A percentile compares a stretch with the other conserved stretches of the same genome.
phyloP scores from a whole-genome alignment of 1,140 invertebrate species.

The Hyles euphorbiae region DNA sequence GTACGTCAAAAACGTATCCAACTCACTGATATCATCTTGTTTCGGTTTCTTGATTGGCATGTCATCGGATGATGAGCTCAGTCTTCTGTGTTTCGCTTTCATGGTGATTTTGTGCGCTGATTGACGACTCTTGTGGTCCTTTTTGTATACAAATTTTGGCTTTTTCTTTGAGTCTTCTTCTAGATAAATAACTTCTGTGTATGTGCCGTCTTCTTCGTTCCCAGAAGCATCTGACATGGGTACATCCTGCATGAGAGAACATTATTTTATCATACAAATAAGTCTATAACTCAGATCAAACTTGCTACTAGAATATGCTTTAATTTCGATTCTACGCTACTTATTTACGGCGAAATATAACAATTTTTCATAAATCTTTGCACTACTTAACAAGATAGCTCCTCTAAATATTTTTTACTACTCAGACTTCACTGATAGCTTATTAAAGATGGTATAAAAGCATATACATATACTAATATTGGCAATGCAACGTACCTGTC shows the following conservation, averaged over 20 bases:
- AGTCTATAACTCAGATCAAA: too few species aligned
- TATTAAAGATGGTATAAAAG: too few species aligned
- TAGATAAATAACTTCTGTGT: constrained; percentile 26
- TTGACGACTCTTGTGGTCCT: not conserved
- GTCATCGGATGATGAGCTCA: constrained; percentile 8
- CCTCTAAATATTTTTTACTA: too few species aligned
- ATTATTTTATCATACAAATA: too few species aligned
- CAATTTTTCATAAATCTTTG: too few species aligned
- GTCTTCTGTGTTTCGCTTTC: not conserved
- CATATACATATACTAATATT: too few species aligned
- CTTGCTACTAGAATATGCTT: too few species aligned
- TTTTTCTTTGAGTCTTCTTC: constrained; percentile 16
- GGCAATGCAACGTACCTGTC: not conserved
- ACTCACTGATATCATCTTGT: not conserved
- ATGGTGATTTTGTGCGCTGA: not conserved
- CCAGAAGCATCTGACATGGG: constrained; percentile 8
- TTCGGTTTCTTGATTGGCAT: constrained; percentile 2
- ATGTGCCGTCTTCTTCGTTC: constrained; percentile 11
- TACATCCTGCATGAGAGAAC: not conserved
- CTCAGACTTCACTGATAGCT: too few species aligned
- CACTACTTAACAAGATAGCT: too few species aligned
- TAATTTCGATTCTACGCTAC: too few species aligned
- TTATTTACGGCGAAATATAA: too few species aligned
- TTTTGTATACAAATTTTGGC: not conserved
- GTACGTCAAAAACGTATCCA: constrained; percentile 15